Conservation (phyloP, 2,113 vertebrate genomes). For the Ptychochromis oligacanthus region DNA sequence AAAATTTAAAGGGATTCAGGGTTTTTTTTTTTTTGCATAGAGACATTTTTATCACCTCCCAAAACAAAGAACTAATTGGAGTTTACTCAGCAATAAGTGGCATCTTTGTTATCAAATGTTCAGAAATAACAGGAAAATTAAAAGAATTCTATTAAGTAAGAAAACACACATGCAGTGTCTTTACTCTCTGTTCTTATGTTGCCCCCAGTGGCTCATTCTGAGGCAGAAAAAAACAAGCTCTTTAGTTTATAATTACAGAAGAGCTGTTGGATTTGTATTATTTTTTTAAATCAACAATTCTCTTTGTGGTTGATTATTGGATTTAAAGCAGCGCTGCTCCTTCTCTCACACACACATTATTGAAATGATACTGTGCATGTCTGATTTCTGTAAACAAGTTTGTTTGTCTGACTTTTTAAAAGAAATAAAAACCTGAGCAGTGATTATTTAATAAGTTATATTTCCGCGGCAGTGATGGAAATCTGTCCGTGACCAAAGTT, state of each 20-base stretch:
- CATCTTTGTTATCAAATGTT: not conserved
- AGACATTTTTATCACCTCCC: not conserved
- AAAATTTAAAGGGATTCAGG: not conserved
- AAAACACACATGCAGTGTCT: not conserved
- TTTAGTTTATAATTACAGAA: not conserved
- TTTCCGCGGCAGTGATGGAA: constrained; percentile 78
- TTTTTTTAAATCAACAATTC: not conserved
- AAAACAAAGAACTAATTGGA: not conserved
- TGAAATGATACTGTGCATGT: constrained; percentile 88
- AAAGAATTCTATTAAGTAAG: not conserved
- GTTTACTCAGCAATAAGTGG: no score
- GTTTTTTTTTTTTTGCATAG: no score
- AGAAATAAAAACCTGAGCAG: constrained; percentile 74
- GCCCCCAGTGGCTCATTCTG: not conserved
- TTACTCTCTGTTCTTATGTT: not conserved
- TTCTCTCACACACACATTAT: not conserved
- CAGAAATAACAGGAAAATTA: not conserved
- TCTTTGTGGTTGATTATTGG: not conserved
- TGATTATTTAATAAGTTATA: constrained; percentile 93
- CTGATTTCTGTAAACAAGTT: constrained; percentile 88
- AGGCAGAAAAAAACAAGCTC: not conserved
- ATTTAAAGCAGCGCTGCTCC: not conserved
- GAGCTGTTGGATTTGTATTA: not conserved
- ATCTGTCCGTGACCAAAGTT: constrained; percentile 68
- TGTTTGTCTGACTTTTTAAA: constrained; percentile 84